Conservation (phyloP, 2,888 invertebrate species). For the Sinotaia quadrata region DNA sequence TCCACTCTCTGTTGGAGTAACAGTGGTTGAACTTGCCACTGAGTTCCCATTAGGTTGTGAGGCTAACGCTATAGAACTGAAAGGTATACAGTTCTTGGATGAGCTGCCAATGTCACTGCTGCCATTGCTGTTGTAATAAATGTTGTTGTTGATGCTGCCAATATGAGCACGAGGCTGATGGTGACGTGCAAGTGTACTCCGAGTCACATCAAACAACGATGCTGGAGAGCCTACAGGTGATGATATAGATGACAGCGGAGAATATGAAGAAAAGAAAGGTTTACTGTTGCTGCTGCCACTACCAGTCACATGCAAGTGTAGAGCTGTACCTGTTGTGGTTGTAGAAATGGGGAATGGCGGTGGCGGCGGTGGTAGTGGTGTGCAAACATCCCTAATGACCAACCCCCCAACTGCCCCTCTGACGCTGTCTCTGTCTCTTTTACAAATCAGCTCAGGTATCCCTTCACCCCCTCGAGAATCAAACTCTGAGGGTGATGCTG, state of each 20-base stretch:
- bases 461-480: background rate
- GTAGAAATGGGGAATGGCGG: constrained; percentile 24
- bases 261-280: background rate
- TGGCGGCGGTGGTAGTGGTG: background rate
- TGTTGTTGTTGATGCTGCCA: constrained; percentile 19
- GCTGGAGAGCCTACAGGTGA: constrained; percentile 11
- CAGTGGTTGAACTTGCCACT: background rate
- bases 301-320: background rate
- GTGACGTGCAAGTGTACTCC: constrained; percentile 12
- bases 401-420: constrained; percentile 6
- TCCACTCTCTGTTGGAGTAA: background rate
- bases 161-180: constrained; percentile 7
- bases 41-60: background rate
- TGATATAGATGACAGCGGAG: constrained; percentile 7
- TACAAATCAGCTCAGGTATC: background rate
- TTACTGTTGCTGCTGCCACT: constrained; percentile 9
- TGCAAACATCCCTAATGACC: no score
- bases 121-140: background rate
- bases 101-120: background rate
- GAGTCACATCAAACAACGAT: constrained; percentile 17
- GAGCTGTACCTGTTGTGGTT: constrained; percentile 3
- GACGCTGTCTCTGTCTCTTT: constrained; percentile 13
- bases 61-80: background rate
- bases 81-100: background rate
- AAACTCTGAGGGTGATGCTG: constrained; percentile 15